A percentile compares a stretch with the other conserved stretches of the same genome.
Conservation (phyloP, 2,888 invertebrate species). For the Acanthococcus lagerstroemiae region DNA sequence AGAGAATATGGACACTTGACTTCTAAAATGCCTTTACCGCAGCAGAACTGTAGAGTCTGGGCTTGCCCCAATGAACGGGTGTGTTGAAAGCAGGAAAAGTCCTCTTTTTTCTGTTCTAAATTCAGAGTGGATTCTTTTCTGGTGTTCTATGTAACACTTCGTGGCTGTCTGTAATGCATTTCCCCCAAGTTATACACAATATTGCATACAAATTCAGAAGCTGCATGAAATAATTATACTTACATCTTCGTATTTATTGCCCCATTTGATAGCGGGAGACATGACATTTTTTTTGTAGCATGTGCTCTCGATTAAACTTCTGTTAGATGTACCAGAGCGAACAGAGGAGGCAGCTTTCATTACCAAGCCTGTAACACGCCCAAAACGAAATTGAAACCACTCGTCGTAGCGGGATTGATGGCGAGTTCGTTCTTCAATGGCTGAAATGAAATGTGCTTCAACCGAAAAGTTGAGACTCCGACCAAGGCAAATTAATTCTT, state of each 20-base stretch:
- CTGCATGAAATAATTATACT: background rate
- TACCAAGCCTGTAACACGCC: background rate
- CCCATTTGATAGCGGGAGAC: background rate
- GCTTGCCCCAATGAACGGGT: constrained; percentile 4
- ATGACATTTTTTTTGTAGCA: constrained; percentile 1
- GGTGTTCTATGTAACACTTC: background rate
- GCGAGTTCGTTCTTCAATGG: background rate
- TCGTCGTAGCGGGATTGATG: background rate
- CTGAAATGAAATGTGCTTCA: background rate
- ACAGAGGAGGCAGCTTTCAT: background rate
- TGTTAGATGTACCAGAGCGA: background rate
- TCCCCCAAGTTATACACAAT: background rate
- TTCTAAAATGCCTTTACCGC: constrained; percentile 6
- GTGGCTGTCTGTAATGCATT: background rate
- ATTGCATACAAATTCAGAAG: background rate
- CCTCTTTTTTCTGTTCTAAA: background rate
- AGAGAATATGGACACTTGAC: constrained; percentile 4
- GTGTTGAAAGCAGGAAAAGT: background rate
- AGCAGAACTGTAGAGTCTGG: constrained; percentile 7
- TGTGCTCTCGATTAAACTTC: background rate
- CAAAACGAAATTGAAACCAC: constrained; percentile 2
- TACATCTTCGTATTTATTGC: background rate
- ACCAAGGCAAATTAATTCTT: background rate
- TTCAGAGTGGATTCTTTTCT: background rate
- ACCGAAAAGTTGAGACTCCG: background rate